These are phyloP conservation scores for Chamaea fasciata DNA, from an alignment of 2,113 vertebrate genomes.

Conservation along the genomic window DNA sequence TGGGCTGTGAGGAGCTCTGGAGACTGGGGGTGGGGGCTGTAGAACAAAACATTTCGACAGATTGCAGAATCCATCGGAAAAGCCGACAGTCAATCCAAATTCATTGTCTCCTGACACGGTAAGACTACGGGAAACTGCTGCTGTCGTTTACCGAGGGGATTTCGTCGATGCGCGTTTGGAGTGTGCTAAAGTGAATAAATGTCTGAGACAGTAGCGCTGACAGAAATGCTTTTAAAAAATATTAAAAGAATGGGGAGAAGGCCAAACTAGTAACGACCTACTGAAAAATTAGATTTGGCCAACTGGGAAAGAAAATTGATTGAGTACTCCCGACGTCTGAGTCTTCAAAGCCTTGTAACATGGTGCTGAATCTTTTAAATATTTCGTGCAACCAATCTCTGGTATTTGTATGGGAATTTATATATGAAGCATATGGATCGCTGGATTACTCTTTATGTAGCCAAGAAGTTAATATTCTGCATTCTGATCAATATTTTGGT, in stretches of 20 bases:
- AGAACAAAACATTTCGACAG: not conserved
- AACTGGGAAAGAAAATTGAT: not conserved
- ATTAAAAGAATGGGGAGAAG: not conserved
- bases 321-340: not conserved
- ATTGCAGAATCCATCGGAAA: not conserved
- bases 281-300: not conserved
- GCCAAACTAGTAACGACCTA: not conserved
- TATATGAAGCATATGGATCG: not conserved
- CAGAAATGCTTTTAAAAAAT: not conserved
- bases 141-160: not conserved
- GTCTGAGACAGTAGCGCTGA: not conserved
- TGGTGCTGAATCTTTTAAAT: not conserved
- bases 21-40: not conserved
- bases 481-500: rapidly evolving
- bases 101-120: rapidly evolving
- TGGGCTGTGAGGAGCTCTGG: rapidly evolving
- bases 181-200: not conserved
- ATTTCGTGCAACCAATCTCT: not conserved
- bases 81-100: not conserved
- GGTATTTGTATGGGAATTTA: not conserved
- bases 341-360: not conserved
- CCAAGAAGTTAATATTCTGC: not conserved
- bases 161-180: not conserved
- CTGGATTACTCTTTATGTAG: not conserved
- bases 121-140: not conserved